A percentile compares a stretch with the other conserved stretches of the same genome.
Conservation (phyloP, 2,888 invertebrate genomes). For the Daptonema setosum region DNA sequence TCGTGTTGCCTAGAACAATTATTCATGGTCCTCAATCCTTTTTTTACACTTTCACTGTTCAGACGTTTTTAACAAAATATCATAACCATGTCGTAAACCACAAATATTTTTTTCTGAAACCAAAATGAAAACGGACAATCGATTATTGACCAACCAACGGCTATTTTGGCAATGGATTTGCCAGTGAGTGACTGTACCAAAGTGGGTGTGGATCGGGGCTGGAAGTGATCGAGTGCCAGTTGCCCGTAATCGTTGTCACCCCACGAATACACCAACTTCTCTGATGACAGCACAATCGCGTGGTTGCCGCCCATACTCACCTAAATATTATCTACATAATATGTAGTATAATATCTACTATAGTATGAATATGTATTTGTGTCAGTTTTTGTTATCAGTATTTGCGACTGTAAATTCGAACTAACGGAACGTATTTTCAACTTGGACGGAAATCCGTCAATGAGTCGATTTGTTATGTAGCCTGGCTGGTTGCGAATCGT, state of each 20-base stretch:
- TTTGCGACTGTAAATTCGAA: too few species aligned
- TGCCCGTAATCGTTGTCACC: constrained; percentile 46
- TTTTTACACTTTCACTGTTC: background rate
- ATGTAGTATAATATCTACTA: too few species aligned
- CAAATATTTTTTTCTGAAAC: background rate
- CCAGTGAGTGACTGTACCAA: constrained; percentile 31
- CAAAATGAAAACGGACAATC: background rate
- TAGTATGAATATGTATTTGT: too few species aligned
- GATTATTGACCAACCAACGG: constrained; percentile 8
- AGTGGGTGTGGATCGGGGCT: background rate
- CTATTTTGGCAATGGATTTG: constrained; percentile 38
- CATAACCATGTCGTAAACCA: too few species aligned
- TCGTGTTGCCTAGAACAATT: constrained; percentile 37
- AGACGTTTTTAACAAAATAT: too few species aligned
- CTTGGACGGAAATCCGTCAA: background rate
- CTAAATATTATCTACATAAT: too few species aligned
- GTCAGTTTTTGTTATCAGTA: too few species aligned
- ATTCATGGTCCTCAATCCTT: background rate
- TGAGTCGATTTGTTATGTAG: background rate
- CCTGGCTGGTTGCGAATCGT: background rate
- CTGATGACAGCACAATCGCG: constrained; percentile 38
- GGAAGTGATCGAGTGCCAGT: constrained; percentile 35
- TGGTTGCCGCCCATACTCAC: constrained; percentile 40
- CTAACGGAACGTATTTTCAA: too few species aligned
- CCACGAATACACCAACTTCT: constrained; percentile 46